Evolutionary conservation across 1,140 invertebrate species (phyloP).

Genomic region (Phymastichus coffea): DNA sequence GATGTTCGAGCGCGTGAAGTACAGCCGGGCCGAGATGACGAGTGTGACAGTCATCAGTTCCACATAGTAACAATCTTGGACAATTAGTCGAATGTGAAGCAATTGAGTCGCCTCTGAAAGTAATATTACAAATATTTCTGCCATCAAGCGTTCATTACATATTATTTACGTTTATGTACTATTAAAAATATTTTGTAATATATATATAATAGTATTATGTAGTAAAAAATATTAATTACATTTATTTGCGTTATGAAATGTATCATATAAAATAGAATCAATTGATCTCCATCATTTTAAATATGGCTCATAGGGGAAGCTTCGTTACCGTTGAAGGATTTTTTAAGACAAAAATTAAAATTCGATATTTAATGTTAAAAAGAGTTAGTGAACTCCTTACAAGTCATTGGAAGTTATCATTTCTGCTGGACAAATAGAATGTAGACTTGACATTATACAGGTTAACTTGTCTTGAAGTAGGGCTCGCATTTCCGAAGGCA

Average conservation of each 20-base stretch:
- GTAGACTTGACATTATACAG: slow-evolving; percentile 45
- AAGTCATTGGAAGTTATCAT: slow-evolving; percentile 45
- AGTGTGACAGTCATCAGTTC: slow-evolving; percentile 54
- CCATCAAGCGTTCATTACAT: too few relatives aligned
- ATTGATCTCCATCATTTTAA: too few relatives aligned
- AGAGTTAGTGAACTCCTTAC: slow-evolving; percentile 31
- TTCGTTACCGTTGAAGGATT: too few relatives aligned
- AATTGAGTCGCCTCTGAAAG: slow-evolving; percentile 36
- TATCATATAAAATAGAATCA: too few relatives aligned
- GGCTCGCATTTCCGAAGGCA: slow-evolving; percentile 60
- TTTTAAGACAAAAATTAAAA: too few relatives aligned
- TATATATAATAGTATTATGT: too few relatives aligned
- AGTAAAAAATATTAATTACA: too few relatives aligned
- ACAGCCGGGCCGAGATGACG: slow-evolving; percentile 51
- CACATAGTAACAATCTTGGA: slow-evolving; percentile 50
- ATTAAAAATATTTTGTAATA: too few relatives aligned
- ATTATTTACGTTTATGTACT: too few relatives aligned
- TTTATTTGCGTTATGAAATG: too few relatives aligned
- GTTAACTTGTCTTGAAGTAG: slow-evolving; percentile 57
- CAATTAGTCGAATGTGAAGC: slow-evolving; percentile 41
- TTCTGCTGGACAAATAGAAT: slow-evolving; percentile 42
- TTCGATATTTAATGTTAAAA: slow-evolving; percentile 3
- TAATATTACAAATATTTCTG: neutral
- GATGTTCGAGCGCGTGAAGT: slow-evolving; percentile 50
- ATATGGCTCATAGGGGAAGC: too few relatives aligned